Evolutionary conservation across 2,888 invertebrate species (phyloP).

Genomic region (Drosophila neonasuta): DNA sequence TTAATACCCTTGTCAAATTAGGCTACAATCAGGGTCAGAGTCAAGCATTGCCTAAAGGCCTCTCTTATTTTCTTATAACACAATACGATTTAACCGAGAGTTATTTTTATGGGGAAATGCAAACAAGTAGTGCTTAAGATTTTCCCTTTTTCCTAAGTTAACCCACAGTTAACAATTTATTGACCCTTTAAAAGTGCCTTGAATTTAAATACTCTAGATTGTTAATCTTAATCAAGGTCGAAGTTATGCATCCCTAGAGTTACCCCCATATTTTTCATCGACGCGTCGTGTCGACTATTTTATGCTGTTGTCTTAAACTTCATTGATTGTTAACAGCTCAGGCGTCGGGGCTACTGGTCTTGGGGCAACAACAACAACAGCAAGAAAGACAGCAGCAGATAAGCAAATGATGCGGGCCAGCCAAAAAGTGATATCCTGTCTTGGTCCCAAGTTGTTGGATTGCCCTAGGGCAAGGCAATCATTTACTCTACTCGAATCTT

Average conservation of each 20-base stretch:
- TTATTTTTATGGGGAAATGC: not conserved
- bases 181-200: constrained; percentile 8
- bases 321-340: constrained; percentile 65
- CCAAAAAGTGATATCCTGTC: constrained; percentile 64
- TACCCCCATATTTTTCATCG: constrained; percentile 40
- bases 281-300: constrained; percentile 42
- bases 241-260: constrained; percentile 32
- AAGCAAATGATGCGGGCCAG: constrained; percentile 55
- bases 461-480: constrained; percentile 63
- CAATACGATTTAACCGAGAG: not conserved
- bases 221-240: constrained; percentile 36
- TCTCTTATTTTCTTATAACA: not conserved
- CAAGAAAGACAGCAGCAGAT: constrained; percentile 30
- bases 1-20: not conserved
- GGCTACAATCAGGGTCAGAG: not conserved
- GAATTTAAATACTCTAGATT: constrained; percentile 25
- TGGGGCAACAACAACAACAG: constrained; percentile 27
- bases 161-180: constrained; percentile 4
- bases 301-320: constrained; percentile 47
- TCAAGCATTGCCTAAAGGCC: not conserved
- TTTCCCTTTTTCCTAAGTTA: not conserved
- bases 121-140: not conserved
- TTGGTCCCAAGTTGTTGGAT: constrained; percentile 40
- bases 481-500: constrained; percentile 46
- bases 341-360: constrained; percentile 67